Percentiles rank a stretch among this genome's conserved stretches.
Conservation (phyloP, 2,113 vertebrate genomes). For the Nerophis ophidion region DNA sequence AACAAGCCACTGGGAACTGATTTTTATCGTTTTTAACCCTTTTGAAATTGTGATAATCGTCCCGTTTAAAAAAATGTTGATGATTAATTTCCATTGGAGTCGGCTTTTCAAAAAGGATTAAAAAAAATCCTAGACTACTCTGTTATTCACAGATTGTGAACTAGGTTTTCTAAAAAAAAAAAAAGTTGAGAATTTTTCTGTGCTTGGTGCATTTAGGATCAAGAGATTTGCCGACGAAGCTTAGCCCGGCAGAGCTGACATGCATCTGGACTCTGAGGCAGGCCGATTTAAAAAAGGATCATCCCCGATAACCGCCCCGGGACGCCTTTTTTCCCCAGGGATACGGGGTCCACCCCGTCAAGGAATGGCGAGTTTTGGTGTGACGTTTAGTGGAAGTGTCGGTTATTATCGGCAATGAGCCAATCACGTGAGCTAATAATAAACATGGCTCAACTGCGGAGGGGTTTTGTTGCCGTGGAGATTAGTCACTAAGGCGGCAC, state of each 20-base stretch:
- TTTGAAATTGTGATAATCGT: too few species aligned
- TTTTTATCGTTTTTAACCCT: too few species aligned
- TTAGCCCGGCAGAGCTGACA: constrained; percentile 39
- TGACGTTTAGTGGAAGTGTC: background rate
- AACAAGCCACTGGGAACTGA: too few species aligned
- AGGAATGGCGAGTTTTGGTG: background rate
- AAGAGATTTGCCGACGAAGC: constrained; percentile 51
- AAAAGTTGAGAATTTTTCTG: constrained; percentile 32
- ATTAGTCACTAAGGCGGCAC: constrained; percentile 17
- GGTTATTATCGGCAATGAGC: constrained; percentile 24
- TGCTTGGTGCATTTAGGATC: constrained; percentile 40
- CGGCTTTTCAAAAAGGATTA: too few species aligned
- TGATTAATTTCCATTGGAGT: too few species aligned
- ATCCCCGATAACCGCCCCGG: background rate
- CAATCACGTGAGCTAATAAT: constrained; percentile 41
- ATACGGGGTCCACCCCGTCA: background rate
- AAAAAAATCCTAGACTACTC: too few species aligned
- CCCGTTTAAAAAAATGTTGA: too few species aligned
- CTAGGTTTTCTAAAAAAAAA: constrained; percentile 32
- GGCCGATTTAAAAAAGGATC: constrained; percentile 41
- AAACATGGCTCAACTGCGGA: constrained; percentile 32
- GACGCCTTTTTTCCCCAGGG: background rate
- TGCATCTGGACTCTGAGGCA: constrained; percentile 20
- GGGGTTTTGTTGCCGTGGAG: constrained; percentile 36
- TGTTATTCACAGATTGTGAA: constrained; percentile 21